Evolutionary conservation across 2,888 invertebrate species (phyloP).

Genomic region (Lithosia quadra): DNA sequence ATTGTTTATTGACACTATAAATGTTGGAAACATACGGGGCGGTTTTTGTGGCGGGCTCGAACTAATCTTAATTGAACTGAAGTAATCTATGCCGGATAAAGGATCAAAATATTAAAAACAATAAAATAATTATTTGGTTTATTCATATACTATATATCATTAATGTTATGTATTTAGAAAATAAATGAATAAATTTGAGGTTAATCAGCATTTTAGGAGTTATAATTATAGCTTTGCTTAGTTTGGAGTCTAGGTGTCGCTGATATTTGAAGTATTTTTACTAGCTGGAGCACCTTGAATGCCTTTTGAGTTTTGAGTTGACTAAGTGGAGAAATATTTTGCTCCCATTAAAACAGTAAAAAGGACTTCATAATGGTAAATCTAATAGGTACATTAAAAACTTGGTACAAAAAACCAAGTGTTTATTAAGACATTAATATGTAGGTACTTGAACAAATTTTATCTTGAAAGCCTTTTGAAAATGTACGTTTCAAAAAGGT

Average conservation of each 20-base stretch:
- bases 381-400: not conserved
- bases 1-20: constrained; percentile 81
- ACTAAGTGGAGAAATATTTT: not conserved
- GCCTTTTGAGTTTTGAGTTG: not conserved
- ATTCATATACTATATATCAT: no score
- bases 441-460: not conserved
- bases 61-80: constrained; percentile 15
- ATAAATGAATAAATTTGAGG: not conserved
- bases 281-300: no score
- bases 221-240: no score
- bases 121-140: not conserved
- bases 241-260: no score
- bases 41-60: constrained; percentile 42
- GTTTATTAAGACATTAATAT: not conserved
- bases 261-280: no score
- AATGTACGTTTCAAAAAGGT: not conserved
- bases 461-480: not conserved
- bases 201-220: not conserved
- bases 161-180: not conserved
- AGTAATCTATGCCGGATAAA: not conserved
- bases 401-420: not conserved
- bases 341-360: not conserved
- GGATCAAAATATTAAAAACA: not conserved
- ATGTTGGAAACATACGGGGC: constrained; percentile 69
- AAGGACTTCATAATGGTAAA: no score